These are phyloP conservation scores for Neoascia interrupta DNA, from an alignment of 2,888 invertebrate genomes.

Conservation along the genomic window DNA sequence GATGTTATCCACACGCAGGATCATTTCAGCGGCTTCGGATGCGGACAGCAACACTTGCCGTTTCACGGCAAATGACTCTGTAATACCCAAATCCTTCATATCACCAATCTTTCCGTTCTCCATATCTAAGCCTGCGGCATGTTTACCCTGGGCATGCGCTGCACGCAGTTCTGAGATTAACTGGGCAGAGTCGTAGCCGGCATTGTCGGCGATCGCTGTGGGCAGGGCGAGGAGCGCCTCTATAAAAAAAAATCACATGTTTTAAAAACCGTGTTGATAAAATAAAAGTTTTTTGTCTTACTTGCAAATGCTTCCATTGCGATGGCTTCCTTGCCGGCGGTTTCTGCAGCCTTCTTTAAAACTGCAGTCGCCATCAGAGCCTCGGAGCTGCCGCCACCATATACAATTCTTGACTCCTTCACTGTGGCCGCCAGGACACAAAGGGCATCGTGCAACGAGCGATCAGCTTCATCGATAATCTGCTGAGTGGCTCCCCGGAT, in stretches of 20 bases:
- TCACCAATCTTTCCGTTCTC: constrained; percentile 91
- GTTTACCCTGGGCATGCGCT: constrained; percentile 91
- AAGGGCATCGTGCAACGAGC: constrained; percentile 98
- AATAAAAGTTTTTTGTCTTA: constrained; percentile 70
- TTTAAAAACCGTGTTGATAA: neutral
- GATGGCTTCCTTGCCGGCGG: constrained; percentile 97
- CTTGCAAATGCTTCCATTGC: constrained; percentile 97
- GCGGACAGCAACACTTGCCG: constrained; percentile 96
- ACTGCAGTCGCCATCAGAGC: constrained; percentile 98
- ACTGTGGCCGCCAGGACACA: constrained; percentile 98
- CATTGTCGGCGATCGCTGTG: constrained; percentile 98
- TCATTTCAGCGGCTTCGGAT: constrained; percentile 99
- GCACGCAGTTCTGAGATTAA: constrained; percentile 95
- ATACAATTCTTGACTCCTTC: constrained; percentile 93
- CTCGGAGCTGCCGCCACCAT: constrained; percentile 96
- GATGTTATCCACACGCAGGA: constrained; percentile 98
- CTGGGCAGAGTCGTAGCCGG: constrained; percentile 98
- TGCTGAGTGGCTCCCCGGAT: constrained; percentile 99
- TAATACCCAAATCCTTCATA: constrained; percentile 94
- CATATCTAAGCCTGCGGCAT: constrained; percentile 88
- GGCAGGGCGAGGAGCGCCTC: constrained; percentile 93
- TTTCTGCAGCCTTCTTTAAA: constrained; percentile 88
- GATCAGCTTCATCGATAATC: constrained; percentile 98
- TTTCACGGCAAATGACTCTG: constrained; percentile 98
- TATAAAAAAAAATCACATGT: constrained; percentile 57